Evolutionary conservation across 2,888 invertebrate genomes (phyloP), one percentile per base, ranked within the genome.

Genomic region (Hirtodrosophila histrioides): DNA sequence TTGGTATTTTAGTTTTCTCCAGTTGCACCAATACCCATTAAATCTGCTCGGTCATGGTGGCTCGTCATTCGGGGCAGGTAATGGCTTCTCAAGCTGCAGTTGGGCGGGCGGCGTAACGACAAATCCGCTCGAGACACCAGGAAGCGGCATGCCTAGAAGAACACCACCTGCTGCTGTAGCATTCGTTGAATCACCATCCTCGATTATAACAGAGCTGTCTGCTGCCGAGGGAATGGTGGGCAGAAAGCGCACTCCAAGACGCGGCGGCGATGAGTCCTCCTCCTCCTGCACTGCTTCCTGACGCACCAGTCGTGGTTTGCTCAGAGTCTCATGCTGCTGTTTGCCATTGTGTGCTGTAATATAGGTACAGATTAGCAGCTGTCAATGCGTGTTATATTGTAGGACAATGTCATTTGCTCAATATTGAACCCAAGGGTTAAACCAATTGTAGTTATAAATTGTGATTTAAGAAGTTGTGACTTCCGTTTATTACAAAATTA

Each of bases 201-300:
- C 95, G 88, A 94, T 92, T 63, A 94, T 93, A 85, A 95, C 93
- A 78, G 94, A 95, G 75, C 94, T 95, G 88, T 95, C 95, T 1
- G 95, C 94, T 0, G 95, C 95, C 3, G 95, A 95, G 10, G 95
- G 95, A 85, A 95, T 95, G 10, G 95, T 95, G 31, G 95, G 94
- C 57, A 95, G 91, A 78, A 95, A 94, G 37, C 94, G 93, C 63
- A 93, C 94, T 33, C 93, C 93, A 17, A 93, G 88, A 23, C 92
- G 89, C 9, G 92, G 91, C 48, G 91, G 91, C 50, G 92, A 91
- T 4, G 89, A 89, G 48, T 91, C 91, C 45, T 96, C 96, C 70
- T 96, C 96, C 86, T 95, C 95, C 86, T 95, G 94, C 64, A 97
- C 93, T 10, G 97, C 97, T 79, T 95, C 94, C 91, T 97, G 97